phyloP scores from a whole-genome alignment of 2,113 vertebrate species.

The Mungos mungo region DNA sequence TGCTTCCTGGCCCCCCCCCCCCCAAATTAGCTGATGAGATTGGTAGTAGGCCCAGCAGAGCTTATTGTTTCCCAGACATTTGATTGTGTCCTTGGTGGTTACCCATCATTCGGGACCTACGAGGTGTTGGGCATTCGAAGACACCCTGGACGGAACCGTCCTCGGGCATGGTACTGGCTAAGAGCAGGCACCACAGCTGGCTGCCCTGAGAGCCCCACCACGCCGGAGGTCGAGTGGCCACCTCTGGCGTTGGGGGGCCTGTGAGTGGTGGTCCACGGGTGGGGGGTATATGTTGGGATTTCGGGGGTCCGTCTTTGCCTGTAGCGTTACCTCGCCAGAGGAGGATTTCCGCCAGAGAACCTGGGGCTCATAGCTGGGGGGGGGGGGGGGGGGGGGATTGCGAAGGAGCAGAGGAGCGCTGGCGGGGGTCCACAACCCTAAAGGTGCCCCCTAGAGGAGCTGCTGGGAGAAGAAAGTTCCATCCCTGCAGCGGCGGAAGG shows the following conservation, averaged over 20 bases:
- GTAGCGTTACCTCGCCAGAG: not conserved
- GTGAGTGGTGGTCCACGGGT: not conserved
- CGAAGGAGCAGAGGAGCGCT: not conserved
- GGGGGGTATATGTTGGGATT: not conserved
- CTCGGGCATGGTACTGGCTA: too few relatives aligned
- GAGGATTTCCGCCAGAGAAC: not conserved
- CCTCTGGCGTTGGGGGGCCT: not conserved
- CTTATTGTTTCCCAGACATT: not conserved
- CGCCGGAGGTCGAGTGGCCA: accelerated
- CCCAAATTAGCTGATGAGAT: not conserved
- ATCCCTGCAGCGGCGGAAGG: not conserved
- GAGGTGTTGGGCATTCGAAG: not conserved
- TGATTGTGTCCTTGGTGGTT: not conserved
- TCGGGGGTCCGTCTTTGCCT: not conserved
- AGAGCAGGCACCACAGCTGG: not conserved
- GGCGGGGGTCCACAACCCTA: not conserved
- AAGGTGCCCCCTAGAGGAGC: not conserved
- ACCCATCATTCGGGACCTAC: not conserved
- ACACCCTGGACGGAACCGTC: not conserved
- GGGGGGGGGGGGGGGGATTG: not conserved
- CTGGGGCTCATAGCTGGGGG: not conserved
- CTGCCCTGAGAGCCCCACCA: not conserved
- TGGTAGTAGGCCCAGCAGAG: not conserved
- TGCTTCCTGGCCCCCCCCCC: not conserved
- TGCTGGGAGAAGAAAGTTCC: not conserved